Evolutionary conservation across 2,113 vertebrate species (phyloP).

Genomic region (Clarias macrocephalus): DNA sequence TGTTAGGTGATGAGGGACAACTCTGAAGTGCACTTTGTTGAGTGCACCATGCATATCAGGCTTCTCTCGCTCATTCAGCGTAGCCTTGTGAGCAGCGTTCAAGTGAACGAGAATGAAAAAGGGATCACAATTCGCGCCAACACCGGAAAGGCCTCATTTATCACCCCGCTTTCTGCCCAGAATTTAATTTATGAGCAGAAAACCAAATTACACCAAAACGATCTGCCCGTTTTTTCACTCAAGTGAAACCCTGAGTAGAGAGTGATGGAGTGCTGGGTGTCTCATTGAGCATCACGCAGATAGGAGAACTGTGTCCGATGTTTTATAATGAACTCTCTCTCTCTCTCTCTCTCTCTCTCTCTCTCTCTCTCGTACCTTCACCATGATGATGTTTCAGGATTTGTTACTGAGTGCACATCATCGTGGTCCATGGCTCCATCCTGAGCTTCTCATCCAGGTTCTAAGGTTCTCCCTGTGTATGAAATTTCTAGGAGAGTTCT

Average conservation of each 20-base stretch:
- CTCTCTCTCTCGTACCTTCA: neutral
- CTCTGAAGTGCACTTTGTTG: slow-evolving; percentile 13
- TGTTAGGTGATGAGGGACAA: slow-evolving; percentile 14
- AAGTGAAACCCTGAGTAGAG: neutral
- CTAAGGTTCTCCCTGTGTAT: neutral
- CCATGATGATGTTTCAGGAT: neutral
- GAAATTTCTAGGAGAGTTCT: neutral
- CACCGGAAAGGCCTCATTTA: neutral
- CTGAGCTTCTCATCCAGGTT: neutral
- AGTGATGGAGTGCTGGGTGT: neutral
- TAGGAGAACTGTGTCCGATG: neutral
- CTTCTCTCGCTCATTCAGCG: neutral
- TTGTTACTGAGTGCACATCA: neutral
- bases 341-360: neutral
- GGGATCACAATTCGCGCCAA: neutral
- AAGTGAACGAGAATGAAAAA: neutral
- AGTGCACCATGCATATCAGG: neutral
- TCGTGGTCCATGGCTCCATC: neutral
- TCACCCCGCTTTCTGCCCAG: neutral
- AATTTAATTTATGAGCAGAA: slow-evolving; percentile 5
- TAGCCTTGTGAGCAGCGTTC: neutral
- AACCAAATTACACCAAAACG: slow-evolving; percentile 18
- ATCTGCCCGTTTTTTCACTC: neutral
- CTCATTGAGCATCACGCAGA: neutral
- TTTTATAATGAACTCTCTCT: neutral